Conservation (phyloP, 2,888 invertebrate genomes). For the Zelleria hepariella region DNA sequence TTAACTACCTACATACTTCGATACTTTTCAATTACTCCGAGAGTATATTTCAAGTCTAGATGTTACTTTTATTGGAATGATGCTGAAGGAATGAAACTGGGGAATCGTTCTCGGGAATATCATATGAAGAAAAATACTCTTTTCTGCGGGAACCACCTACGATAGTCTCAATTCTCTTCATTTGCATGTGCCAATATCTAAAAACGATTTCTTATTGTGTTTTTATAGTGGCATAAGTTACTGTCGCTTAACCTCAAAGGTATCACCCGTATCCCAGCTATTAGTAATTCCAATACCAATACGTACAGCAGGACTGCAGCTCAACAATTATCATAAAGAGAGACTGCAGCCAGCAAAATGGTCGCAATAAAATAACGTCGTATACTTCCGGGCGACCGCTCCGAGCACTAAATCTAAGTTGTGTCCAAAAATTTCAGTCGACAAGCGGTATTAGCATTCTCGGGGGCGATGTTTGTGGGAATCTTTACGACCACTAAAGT, state of each 20-base stretch:
- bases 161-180: too few species aligned
- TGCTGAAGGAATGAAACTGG: too few species aligned
- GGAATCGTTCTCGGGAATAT: too few species aligned
- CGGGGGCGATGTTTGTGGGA: conserved; percentile 8
- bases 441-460: background rate
- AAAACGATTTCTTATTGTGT: too few species aligned
- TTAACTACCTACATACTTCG: background rate
- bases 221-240: too few species aligned
- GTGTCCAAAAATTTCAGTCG: background rate
- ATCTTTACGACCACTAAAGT: conserved; percentile 23
- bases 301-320: background rate
- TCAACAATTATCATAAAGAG: background rate
- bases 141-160: too few species aligned
- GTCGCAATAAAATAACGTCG: background rate
- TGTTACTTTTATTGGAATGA: background rate
- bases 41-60: background rate
- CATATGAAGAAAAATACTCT: too few species aligned
- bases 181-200: too few species aligned
- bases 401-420: background rate
- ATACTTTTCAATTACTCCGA: background rate
- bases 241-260: too few species aligned
- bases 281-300: too few species aligned
- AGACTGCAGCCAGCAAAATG: background rate
- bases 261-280: too few species aligned
- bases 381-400: background rate